Evolutionary conservation across 2,113 vertebrate genomes (phyloP).

Genomic region (Odontesthes bonariensis): DNA sequence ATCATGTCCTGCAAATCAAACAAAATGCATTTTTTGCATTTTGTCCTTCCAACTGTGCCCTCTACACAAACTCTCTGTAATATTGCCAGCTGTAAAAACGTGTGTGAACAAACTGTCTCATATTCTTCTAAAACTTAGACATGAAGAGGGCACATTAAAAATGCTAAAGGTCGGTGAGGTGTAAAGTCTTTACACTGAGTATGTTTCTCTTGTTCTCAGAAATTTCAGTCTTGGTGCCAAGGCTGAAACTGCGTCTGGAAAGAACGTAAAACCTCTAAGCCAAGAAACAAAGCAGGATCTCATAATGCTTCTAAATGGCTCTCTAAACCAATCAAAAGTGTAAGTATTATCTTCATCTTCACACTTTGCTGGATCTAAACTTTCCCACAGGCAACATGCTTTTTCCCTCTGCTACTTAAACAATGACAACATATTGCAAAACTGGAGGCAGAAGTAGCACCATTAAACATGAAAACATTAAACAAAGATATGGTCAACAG

Average conservation of each 20-base stretch:
- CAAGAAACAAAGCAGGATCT: conserved; percentile 73
- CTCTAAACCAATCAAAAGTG: conserved; percentile 69
- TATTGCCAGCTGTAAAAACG: no score
- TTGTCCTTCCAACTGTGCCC: no score
- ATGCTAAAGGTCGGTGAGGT: no score
- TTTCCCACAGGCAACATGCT: no score
- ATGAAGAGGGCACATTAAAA: no score
- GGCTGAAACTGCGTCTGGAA: conserved; percentile 89
- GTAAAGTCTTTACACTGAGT: not conserved
- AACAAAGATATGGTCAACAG: not conserved
- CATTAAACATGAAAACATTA: not conserved
- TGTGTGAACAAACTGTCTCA: no score
- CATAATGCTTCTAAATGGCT: conserved; percentile 77
- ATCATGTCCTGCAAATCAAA: no score
- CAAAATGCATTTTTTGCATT: no score
- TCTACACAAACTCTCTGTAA: no score
- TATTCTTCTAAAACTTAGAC: no score
- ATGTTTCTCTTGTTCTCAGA: conserved; percentile 76
- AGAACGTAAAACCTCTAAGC: conserved; percentile 81
- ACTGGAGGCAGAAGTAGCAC: no score
- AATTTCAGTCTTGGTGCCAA: conserved; percentile 91
- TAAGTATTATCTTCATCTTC: conserved; percentile 80
- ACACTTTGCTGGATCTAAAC: not conserved
- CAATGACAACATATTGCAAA: not conserved
- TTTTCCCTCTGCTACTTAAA: not conserved